A percentile compares a stretch with the other conserved stretches of the same genome.
Conservation (phyloP, 1,140 invertebrate species). For the Scylla paramamosain region DNA sequence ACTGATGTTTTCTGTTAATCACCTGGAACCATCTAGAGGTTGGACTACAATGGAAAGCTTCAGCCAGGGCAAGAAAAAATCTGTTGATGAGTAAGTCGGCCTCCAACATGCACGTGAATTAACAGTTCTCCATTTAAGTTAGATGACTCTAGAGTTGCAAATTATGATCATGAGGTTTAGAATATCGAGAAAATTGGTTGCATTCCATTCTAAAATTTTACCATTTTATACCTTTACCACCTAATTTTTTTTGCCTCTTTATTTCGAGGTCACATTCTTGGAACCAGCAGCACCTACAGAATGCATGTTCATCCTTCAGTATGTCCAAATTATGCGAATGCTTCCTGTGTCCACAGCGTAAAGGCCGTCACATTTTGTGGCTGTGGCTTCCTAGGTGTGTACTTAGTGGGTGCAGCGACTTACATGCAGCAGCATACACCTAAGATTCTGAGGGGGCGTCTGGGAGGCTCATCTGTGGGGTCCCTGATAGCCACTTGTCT, state of each 20-base stretch:
- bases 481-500: conserved; percentile 62
- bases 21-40: not conserved
- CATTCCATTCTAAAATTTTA: no score
- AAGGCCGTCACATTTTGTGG: conserved; percentile 67
- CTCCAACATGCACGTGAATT: no score
- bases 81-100: conserved; percentile 36
- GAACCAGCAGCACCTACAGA: no score
- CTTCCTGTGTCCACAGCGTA: conserved; percentile 30
- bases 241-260: no score
- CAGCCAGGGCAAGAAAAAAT: not conserved
- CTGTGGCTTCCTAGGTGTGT: conserved; percentile 68
- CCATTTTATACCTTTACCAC: no score
- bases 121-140: no score
- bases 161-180: no score
- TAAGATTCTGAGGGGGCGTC: conserved; percentile 28
- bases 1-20: conserved; percentile 18
- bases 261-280: no score
- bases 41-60: conserved; percentile 1
- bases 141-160: no score
- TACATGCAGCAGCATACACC: conserved; percentile 56
- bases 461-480: conserved; percentile 65
- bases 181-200: no score
- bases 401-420: conserved; percentile 59
- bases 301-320: no score
- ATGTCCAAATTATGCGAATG: no score